Conservation (phyloP, 2,888 invertebrate genomes). For the Drosophila diplacantha region DNA sequence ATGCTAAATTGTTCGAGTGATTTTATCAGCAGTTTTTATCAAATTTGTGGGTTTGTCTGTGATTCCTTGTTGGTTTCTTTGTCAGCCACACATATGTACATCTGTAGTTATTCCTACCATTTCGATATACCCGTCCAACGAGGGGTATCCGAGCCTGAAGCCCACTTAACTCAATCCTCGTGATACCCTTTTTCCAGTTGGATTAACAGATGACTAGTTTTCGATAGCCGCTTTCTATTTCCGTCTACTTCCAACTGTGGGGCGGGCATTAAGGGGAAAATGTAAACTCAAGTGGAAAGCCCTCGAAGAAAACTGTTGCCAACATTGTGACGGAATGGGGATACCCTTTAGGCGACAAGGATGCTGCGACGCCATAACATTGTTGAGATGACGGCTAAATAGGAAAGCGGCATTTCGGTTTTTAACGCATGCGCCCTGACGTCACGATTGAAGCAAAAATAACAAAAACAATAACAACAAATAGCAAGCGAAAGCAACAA, state of each 20-base stretch:
- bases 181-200: slow-evolving; percentile 32
- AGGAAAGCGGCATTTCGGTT: slow-evolving; percentile 51
- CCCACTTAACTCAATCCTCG: slow-evolving; percentile 13
- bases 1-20: background rate
- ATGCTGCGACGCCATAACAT: slow-evolving; percentile 31
- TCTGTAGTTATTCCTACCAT: no score
- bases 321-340: slow-evolving; percentile 15
- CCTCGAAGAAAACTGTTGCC: slow-evolving; percentile 40
- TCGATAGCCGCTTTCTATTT: slow-evolving; percentile 21
- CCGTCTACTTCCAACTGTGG: slow-evolving; percentile 40
- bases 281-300: slow-evolving; percentile 22
- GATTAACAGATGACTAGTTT: slow-evolving; percentile 26
- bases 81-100: background rate
- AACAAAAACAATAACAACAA: slow-evolving; percentile 37
- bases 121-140: background rate
- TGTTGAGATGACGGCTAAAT: slow-evolving; percentile 43
- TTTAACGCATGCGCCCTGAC: slow-evolving; percentile 61
- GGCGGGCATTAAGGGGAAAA: background rate
- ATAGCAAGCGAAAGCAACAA: slow-evolving; percentile 32
- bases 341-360: slow-evolving; percentile 24
- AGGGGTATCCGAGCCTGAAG: background rate
- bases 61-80: background rate
- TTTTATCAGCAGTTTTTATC: slow-evolving; percentile 2
- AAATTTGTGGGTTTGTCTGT: background rate
- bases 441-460: slow-evolving; percentile 45